A percentile compares a stretch with the other conserved stretches of the same genome.
Evolutionary conservation across 92 coral and sea anemone species (phyloP).

Genomic region (Palythoa caribaeorum): DNA sequence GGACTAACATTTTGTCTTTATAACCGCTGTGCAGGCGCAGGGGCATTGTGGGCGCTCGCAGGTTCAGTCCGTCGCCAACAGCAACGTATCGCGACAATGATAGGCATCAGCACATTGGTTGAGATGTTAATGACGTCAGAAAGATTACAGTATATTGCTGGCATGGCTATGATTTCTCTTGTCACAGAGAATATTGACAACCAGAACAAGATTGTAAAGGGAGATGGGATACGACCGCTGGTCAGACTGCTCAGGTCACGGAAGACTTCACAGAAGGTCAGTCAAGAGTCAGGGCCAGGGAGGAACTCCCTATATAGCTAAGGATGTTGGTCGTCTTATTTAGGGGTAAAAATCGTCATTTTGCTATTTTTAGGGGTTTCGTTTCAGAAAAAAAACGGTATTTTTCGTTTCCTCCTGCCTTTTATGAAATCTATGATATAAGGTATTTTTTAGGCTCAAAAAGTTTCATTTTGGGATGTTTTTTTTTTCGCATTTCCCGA

Average conservation of each 20-base stretch:
- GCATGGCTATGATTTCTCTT: constrained; percentile 96
- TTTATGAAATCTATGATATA: no score
- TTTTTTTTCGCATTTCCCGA: no score
- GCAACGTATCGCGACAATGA: constrained; percentile 93
- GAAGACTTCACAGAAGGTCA: constrained; percentile 89
- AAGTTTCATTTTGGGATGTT: no score
- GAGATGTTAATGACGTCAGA: constrained; percentile 99
- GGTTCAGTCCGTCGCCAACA: constrained; percentile 89
- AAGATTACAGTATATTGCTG: constrained; percentile 91
- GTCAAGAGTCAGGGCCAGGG: neutral
- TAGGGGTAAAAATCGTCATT: no score
- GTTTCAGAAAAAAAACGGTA: no score
- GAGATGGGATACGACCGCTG: constrained; percentile 95
- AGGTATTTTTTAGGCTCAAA: no score
- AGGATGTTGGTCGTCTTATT: no score
- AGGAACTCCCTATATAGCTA: neutral
- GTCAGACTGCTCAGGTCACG: constrained; percentile 88
- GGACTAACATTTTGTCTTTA: neutral
- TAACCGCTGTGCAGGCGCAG: constrained; percentile 75
- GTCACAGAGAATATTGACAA: constrained; percentile 92
- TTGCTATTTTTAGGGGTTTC: no score
- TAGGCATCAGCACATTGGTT: constrained; percentile 92
- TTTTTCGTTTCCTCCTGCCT: no score
- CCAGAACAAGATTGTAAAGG: constrained; percentile 92
- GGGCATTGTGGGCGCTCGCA: constrained; percentile 97